Evolutionary conservation across 2,888 invertebrate species (phyloP).

Genomic region (Myopa testacea): DNA sequence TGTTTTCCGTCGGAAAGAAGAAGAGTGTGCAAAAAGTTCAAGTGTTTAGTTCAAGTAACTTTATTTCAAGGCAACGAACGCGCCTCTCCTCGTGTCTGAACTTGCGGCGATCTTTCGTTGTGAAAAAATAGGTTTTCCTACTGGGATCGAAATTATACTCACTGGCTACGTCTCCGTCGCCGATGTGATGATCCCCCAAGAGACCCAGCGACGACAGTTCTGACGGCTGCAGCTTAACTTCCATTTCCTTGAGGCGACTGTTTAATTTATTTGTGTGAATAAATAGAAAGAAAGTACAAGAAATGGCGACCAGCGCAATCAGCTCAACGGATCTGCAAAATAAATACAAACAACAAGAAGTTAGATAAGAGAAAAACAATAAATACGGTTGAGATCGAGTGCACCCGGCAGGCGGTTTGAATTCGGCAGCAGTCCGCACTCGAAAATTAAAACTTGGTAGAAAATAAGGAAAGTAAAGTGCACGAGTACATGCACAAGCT

Average conservation of each 20-base stretch:
- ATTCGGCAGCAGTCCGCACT: too few relatives aligned
- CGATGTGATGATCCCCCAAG: slow-evolving; percentile 65
- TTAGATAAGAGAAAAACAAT: slow-evolving; percentile 31
- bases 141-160: slow-evolving; percentile 54
- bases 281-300: slow-evolving; percentile 86
- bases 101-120: too few relatives aligned
- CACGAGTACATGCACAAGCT: not conserved
- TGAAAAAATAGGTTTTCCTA: too few relatives aligned
- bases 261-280: slow-evolving; percentile 86
- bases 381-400: slow-evolving; percentile 3
- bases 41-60: too few relatives aligned
- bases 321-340: slow-evolving; percentile 83
- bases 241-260: slow-evolving; percentile 84
- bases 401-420: not conserved
- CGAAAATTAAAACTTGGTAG: not conserved
- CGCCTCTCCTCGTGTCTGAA: too few relatives aligned
- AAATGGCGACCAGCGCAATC: slow-evolving; percentile 84
- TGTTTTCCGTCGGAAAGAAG: too few relatives aligned
- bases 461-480: not conserved
- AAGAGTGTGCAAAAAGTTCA: too few relatives aligned
- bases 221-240: slow-evolving; percentile 78
- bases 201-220: slow-evolving; percentile 70
- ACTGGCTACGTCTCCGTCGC: slow-evolving; percentile 63
- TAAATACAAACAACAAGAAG: slow-evolving; percentile 27
- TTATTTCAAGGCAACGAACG: too few relatives aligned